Conservation (phyloP, 1,140 invertebrate genomes). For the Helicorthomorpha holstii region DNA sequence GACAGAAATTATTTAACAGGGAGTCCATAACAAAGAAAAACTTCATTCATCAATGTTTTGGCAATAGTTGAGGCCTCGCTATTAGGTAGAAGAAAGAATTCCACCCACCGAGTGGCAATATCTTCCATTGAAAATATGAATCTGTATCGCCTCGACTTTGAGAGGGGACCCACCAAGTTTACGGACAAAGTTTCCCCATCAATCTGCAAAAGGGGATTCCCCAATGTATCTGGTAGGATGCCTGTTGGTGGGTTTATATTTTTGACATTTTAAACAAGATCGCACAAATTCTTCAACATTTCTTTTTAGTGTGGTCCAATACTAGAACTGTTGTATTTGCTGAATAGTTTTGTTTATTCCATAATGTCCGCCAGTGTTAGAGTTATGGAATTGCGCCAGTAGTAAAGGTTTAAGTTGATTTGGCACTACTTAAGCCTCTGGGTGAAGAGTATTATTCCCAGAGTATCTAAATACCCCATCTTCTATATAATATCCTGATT, state of each 20-base stretch:
- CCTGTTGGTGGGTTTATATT: not conserved
- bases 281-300: constrained; percentile 8
- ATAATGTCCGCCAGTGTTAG: constrained; percentile 4
- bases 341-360: not conserved
- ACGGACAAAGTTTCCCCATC: too few species aligned
- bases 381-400: not conserved
- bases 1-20: too few species aligned
- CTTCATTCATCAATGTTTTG: constrained; percentile 4
- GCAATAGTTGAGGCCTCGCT: constrained; percentile 1
- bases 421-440: too few species aligned
- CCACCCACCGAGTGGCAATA: not conserved
- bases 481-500: too few species aligned
- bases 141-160: not conserved
- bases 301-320: constrained; percentile 1
- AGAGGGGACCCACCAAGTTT: not conserved
- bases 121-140: too few species aligned
- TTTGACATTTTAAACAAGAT: not conserved
- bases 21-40: too few species aligned
- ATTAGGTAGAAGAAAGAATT: not conserved
- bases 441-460: too few species aligned
- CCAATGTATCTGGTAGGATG: not conserved
- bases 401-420: not conserved
- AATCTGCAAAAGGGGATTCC: not conserved
- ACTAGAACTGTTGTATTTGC: not conserved
- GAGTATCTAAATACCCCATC: too few species aligned